Conservation (phyloP, 2,888 invertebrate species). For the Cheilosia soror region DNA sequence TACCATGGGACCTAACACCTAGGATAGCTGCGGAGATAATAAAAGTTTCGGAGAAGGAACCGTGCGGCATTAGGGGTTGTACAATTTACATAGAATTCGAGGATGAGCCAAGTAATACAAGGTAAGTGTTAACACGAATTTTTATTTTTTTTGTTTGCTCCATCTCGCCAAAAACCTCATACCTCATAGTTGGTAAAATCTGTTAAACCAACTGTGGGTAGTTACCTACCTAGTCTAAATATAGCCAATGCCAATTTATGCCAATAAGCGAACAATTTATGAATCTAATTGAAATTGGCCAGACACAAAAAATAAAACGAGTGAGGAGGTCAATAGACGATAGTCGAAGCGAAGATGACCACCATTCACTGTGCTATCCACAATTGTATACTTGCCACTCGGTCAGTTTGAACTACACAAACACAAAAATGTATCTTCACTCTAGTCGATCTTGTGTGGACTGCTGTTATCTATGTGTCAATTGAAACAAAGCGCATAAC, state of each 20-base stretch:
- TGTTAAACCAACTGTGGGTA: neutral
- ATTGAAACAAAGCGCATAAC: slow-evolving; percentile 74
- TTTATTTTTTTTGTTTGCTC: neutral
- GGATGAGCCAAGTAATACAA: slow-evolving; percentile 86
- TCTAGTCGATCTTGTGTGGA: slow-evolving; percentile 29
- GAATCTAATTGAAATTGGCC: slow-evolving; percentile 62
- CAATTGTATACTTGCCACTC: slow-evolving; percentile 9
- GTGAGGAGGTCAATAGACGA: slow-evolving; percentile 68
- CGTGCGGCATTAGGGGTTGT: slow-evolving; percentile 94
- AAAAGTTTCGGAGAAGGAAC: slow-evolving; percentile 93
- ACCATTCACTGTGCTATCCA: too few relatives aligned
- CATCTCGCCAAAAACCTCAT: neutral
- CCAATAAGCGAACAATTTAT: slow-evolving; percentile 58
- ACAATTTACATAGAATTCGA: slow-evolving; percentile 93
- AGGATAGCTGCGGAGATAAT: slow-evolving; percentile 92
- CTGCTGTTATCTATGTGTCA: slow-evolving; percentile 67
- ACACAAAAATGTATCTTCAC: neutral
- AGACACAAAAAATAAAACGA: slow-evolving; percentile 25
- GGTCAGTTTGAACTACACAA: slow-evolving; percentile 69
- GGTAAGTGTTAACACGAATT: slow-evolving; percentile 80
- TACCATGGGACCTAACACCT: slow-evolving; percentile 92
- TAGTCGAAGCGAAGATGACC: slow-evolving; percentile 51
- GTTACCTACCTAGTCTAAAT: slow-evolving; percentile 4
- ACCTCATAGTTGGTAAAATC: neutral
- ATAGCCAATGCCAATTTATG: slow-evolving; percentile 47